Evolutionary conservation across 2,113 vertebrate species (phyloP).

Genomic region (Mugil cephalus): DNA sequence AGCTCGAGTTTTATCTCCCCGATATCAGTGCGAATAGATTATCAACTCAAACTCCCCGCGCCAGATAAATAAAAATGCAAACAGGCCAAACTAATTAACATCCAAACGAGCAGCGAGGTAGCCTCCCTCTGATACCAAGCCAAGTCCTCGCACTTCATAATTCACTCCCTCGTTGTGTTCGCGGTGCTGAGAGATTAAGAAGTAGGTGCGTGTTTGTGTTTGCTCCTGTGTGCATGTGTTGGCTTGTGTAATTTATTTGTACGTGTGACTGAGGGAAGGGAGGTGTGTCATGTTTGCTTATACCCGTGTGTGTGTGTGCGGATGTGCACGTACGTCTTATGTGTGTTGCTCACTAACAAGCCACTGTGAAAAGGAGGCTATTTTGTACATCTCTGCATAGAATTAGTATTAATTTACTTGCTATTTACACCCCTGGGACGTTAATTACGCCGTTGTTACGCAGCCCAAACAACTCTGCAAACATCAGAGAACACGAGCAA

Average conservation of each 20-base stretch:
- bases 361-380: constrained; percentile 60
- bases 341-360: constrained; percentile 59
- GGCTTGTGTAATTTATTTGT: constrained; percentile 13
- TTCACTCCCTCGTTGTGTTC: constrained; percentile 60
- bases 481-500: constrained; percentile 70
- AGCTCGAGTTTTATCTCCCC: constrained; percentile 57
- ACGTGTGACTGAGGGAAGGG: constrained; percentile 17
- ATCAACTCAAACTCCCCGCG: constrained; percentile 60
- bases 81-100: constrained; percentile 80
- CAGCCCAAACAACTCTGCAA: constrained; percentile 68
- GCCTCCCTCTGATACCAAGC: constrained; percentile 62
- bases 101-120: constrained; percentile 57
- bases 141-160: constrained; percentile 67
- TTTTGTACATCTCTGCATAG: constrained; percentile 78
- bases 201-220: constrained; percentile 35
- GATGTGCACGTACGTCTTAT: neutral
- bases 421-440: constrained; percentile 72
- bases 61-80: constrained; percentile 74
- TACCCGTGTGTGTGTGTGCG: constrained; percentile 16
- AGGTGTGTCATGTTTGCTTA: constrained; percentile 54
- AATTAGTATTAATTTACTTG: constrained; percentile 80
- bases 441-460: constrained; percentile 76
- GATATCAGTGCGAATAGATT: constrained; percentile 71
- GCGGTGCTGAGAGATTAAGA: constrained; percentile 55
- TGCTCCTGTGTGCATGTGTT: constrained; percentile 24